A percentile compares a stretch with the other conserved stretches of the same genome.
Conservation (phyloP, 2,888 invertebrate genomes). For the Cryptocheilus praepositus region DNA sequence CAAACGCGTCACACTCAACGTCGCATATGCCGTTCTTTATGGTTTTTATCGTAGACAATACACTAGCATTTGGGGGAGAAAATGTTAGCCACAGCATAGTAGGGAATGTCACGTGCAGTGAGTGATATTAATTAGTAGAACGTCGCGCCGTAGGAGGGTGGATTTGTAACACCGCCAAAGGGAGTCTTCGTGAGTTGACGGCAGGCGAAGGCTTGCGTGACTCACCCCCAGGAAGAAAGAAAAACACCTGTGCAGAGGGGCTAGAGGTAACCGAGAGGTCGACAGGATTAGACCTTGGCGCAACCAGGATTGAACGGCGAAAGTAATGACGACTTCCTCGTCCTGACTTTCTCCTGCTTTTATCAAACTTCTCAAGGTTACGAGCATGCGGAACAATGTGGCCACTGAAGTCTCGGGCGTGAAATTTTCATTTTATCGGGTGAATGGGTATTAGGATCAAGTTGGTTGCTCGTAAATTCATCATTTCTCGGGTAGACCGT, state of each 20-base stretch:
- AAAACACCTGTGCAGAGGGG: constrained; percentile 44
- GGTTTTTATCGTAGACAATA: constrained; percentile 7
- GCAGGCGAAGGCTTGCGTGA: constrained; percentile 40
- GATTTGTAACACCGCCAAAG: constrained; percentile 4
- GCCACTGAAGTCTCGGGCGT: no score
- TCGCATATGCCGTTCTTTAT: background rate
- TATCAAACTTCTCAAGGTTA: background rate
- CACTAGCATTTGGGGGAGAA: no score
- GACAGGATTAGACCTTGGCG: background rate
- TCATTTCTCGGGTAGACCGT: no score
- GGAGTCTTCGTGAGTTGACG: background rate
- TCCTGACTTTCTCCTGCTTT: no score
- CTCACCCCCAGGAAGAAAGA: constrained; percentile 30
- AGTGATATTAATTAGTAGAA: constrained; percentile 48
- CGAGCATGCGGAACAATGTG: no score
- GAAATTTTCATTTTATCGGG: no score
- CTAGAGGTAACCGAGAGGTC: constrained; percentile 27
- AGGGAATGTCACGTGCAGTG: constrained; percentile 3
- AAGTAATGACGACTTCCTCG: background rate
- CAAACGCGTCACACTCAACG: background rate
- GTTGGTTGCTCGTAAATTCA: no score
- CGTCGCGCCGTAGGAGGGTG: no score
- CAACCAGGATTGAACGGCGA: background rate
- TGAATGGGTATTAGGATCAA: no score
- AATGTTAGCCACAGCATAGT: background rate